Evolutionary conservation across 2,888 invertebrate genomes (phyloP), one percentile per base, ranked within the genome.

Genomic region (Anodontia alba): DNA sequence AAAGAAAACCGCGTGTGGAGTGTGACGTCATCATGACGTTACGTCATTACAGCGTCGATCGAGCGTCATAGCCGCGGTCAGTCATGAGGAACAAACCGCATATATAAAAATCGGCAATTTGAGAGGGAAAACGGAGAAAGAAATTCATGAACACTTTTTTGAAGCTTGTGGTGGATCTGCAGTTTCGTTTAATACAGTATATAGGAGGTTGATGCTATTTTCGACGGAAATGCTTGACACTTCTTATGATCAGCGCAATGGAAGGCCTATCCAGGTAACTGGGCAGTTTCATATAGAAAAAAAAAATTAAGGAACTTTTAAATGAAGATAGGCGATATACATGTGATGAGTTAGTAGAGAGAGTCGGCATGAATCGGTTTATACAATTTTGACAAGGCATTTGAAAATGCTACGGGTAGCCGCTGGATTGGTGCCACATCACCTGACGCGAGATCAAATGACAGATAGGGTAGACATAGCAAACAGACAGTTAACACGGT

Each of bases 31-130:
- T 46, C 8, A 67, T 33, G 10, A 67, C 67, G 67, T 67, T 5
- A 67, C 67, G 68, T 68, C n/a, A 68, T 68, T 42, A 1, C 2
- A 42, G 5, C 68, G 68, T 68, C 68, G 42, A 1, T 38, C 38
- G 42, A 68, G 46, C 46, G 46, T 46, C 46, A 46, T 46, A 3
- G n/a, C 46, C 46, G n/a, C 46, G 46, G 2, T 46, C 20, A 20
- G 46, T 46, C 46, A 46, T 12, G n/a, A 46, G 46, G 15, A 46
- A 17, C 46, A 46, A 46, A 7, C 2, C 46, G 46, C 46, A 15
- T 46, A 54, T 26, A 54, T 54, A 26, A 54, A 26, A 33, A 54
- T 54, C 5, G 23, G 23, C 1, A 17, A 20, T 49, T 54, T 54
- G 54, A 54, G 26, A 54, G 54, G 54, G 26, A 54, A 54, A 54